Evolutionary conservation across 2,888 invertebrate species (phyloP), one percentile per base, ranked within the genome.

Genomic region (Polymixis flavicincta): DNA sequence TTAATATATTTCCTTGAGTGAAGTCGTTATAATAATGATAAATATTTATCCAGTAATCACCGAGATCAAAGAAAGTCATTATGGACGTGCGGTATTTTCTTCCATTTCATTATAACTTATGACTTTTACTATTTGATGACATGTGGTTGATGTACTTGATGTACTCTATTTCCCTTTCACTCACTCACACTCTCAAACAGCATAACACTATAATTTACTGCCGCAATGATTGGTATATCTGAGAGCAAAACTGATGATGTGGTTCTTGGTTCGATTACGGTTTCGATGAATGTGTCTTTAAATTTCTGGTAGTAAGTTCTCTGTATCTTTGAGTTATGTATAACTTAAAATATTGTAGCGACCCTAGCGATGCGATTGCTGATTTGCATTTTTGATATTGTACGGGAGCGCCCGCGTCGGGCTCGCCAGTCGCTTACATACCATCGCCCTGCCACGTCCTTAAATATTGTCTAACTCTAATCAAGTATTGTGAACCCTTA

Each of bases 101-200:
- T 54, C 28, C 48, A 68, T 68, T 50, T 68, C 52, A 52, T 61
- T 66, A 66, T 19, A 65, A 65, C n/a, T 22, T 54, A 42, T 59
- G 37, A 82, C 82, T 79, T 79, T 82, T 79, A 76, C 76, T 76
- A 67, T 77, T 63, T 67, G 61, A 81, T 67, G 66, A 61, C 63
- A 66, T 48, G 14, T 64, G 59, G 54, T 50, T 17, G 28, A 66
- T 54, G 42, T 66, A n/a, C 14, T 17, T 50, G 17, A 72, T 14
- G n/a, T 52, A 50, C n/a, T 37, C 25, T 65, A 32, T 55, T 76
- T 68, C 19, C 63, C 67, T 82, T 82, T 78, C 82, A 82, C 82
- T 78, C 32, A 57, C 50, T 54, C 60, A 61, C 61, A 28, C 48
- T 66, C 25, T 50, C 42, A 57, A 42, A 42, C 32, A 45, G 8